Evolutionary conservation across 2,797 vertebrate species (phyloP), one percentile per base, ranked within the genome.

Genomic region (Coreius guichenoti): DNA sequence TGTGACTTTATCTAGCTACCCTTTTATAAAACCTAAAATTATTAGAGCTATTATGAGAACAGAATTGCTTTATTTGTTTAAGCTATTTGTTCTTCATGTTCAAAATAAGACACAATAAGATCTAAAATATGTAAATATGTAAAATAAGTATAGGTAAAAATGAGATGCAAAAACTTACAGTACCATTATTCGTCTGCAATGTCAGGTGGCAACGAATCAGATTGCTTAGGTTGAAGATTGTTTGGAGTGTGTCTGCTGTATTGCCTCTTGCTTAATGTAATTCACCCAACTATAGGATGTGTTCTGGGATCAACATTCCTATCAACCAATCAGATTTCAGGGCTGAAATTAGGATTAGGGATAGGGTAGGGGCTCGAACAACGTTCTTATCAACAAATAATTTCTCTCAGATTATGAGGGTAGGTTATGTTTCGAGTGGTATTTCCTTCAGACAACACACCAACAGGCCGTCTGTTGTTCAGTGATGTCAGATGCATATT

Each of bases 381-480:
- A 54, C 2, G 1, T 58, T 51, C 63, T 68, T 9, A 69, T 54
- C 13, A 69, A 51, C 79, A 81, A 49, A 67, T 69, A 0, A 63
- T 51, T 67, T 67, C 43, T 67, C 39, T 29, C 29, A n/a, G 45
- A 69, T 51, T 80, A 68, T 51, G 9, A 68, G 31, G 26, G 29
- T 39, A 68, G 63, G 63, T 67, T 47, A 39, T n/a, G 47, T 65
- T 68, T 80, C 29, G 39, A 68, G 31, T 49, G 65, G 63, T 54
- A 29, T 80, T 80, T 21, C 58, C 77, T 80, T 49, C 61, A 47
- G 29, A 80, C 26, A 68, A 63, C 78, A 51, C 45, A 80, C 19
- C 19, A 49, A 33, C 19, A 7, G 11, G 9, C 78, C 17, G 63
- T 80, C 63, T 81, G 79, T 80, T 80, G 29, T 69, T 81, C 45